Percentiles rank a stretch among this genome's conserved stretches.
phyloP scores from a whole-genome alignment of 2,888 invertebrate species.

The Ganaspis brasiliensis region DNA sequence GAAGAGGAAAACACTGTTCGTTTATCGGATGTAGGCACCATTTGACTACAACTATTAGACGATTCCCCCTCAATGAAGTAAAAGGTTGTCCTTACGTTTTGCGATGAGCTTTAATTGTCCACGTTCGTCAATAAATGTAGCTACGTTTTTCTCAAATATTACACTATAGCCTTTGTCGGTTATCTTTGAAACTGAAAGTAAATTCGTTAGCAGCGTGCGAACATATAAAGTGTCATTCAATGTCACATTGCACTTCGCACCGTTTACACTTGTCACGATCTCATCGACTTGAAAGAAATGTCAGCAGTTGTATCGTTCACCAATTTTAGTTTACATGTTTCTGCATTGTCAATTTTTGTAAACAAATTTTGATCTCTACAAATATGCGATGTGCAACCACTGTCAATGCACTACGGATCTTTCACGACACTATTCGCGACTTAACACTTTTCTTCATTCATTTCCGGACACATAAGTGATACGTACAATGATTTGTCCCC shows the following conservation, averaged over 20 bases:
- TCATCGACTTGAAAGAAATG: slow-evolving; percentile 36
- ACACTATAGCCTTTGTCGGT: too few relatives aligned
- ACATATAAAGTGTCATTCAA: slow-evolving; percentile 43
- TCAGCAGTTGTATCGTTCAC: slow-evolving; percentile 49
- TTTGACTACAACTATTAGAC: too few relatives aligned
- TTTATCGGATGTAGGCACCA: background rate
- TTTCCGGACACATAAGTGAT: slow-evolving; percentile 9
- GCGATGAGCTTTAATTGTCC: too few relatives aligned
- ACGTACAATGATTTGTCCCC: too few relatives aligned
- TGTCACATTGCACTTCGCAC: slow-evolving; percentile 7
- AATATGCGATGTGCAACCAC: too few relatives aligned
- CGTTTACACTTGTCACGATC: slow-evolving; percentile 30
- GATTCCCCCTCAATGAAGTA: background rate
- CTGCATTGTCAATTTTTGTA: too few relatives aligned
- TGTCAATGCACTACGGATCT: too few relatives aligned
- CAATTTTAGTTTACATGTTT: too few relatives aligned
- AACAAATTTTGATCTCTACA: slow-evolving; percentile 31
- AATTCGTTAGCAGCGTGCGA: slow-evolving; percentile 39
- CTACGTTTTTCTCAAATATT: too few relatives aligned
- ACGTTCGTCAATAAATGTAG: slow-evolving; percentile 46
- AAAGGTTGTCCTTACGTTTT: slow-evolving; percentile 22
- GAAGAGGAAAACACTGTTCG: slow-evolving; percentile 11
- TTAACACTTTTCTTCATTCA: slow-evolving; percentile 24
- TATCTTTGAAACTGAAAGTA: too few relatives aligned
- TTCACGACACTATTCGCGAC: too few relatives aligned